A percentile compares a stretch with the other conserved stretches of the same genome.
phyloP scores from a whole-genome alignment of 2,113 vertebrate genomes.

The Orientallactaga bullata region DNA sequence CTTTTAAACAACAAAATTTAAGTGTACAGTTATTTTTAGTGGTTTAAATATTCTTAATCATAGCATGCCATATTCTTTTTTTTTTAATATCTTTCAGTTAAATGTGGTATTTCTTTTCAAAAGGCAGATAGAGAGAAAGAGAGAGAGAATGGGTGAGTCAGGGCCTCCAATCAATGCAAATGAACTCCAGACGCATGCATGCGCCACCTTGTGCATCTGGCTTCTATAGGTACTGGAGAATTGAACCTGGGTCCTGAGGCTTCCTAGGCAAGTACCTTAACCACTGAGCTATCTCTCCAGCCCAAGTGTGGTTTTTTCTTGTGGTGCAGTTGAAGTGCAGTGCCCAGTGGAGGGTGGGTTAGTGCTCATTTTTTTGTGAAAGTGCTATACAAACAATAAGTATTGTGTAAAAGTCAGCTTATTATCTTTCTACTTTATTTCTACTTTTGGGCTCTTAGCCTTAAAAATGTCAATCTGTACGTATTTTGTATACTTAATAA shows the following conservation, averaged over 20 bases:
- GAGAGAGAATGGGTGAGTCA: no score
- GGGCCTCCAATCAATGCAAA: no score
- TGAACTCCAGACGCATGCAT: no score
- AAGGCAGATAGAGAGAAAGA: no score
- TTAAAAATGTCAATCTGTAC: conserved; percentile 10
- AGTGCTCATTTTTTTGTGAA: background rate
- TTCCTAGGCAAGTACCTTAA: background rate
- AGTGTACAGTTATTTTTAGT: no score
- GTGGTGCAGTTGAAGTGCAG: no score
- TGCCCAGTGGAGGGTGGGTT: background rate
- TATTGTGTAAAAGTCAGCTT: background rate
- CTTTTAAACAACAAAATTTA: background rate
- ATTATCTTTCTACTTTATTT: background rate
- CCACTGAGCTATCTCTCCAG: no score
- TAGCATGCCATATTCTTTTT: background rate
- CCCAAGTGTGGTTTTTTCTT: no score
- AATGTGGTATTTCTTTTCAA: background rate
- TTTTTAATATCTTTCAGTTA: background rate
- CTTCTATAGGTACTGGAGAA: background rate
- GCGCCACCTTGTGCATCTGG: no score
- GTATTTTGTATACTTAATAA: conserved; percentile 33
- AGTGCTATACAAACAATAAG: background rate
- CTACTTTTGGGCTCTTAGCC: background rate
- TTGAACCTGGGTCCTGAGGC: background rate
- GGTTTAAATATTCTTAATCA: conserved; percentile 8